Evolutionary conservation across 2,113 vertebrate species (phyloP), one percentile per base, ranked within the genome.

Genomic region (Oryzias curvinotus): DNA sequence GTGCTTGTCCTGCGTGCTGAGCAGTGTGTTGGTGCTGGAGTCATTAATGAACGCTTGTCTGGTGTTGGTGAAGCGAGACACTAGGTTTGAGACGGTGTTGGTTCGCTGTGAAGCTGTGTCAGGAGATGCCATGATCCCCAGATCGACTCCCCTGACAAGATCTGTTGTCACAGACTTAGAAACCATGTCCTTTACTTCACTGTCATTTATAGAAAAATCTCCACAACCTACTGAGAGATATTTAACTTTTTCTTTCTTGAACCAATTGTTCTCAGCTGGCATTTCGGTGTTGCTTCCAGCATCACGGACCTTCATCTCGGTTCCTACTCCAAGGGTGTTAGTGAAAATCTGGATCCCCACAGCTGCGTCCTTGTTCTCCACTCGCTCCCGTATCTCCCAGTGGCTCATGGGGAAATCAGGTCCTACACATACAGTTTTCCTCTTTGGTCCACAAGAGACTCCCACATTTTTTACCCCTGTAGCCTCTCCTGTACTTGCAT

Each of bases 1-100:
- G 83, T 96, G 94, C 71, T 95, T 97, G 69, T 96, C 91, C 0
- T 77, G 88, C 62, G 89, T 93, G 79, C 70, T 93, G 58, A 92
- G 63, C 19, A 71, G 45, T 0, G 95, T 95, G 73, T 92, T 96
- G 0, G 94, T 96, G 68, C 91, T 87, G 1, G 91, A 92, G 46
- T 97, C 93, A 0, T 62, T 52, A 23, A 91, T 77, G 52, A 81
- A 75, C 25, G 85, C 76, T 0, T 14, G 25, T 15, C 90, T 90
- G 0, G 93, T 98, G 85, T 92, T 90, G 15, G 95, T 97, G 81
- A 81, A 91, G 54, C 86, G 93, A 79, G 85, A 91, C 47, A 89
- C 87, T 58, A 88, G 91, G 64, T 90, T 89, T 62, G 88, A 62
- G 3, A 77, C n/a, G 0, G 93, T 95, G 75, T 89, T 95, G 60